Evolutionary conservation across 37 sponge, comb jelly and placozoan species (phyloP), one percentile per base, ranked within the genome.

Genomic region (Cliona cf. orientalis): DNA sequence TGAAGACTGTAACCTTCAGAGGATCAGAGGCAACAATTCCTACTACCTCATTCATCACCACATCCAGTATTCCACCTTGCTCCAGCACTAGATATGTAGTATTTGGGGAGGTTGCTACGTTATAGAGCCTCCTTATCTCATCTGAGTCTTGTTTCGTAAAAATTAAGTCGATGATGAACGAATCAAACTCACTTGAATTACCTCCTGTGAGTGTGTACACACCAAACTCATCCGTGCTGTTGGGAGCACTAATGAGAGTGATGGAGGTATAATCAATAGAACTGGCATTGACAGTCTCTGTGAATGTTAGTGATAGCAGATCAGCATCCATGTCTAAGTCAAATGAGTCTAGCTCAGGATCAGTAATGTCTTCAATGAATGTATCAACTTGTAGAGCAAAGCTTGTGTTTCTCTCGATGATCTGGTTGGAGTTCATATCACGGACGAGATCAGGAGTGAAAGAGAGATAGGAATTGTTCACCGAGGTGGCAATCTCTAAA

Each of bases 271-370:
- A 84, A 2, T 65, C 46, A 49, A 92, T 57, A 1, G 93, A 77
- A 57, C 69, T 58, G 7, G 90, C 90, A 84, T 96, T 84, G 0
- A 96, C 94, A 19, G 96, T 88, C 66, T 96, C 96, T 9, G 90
- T 85, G 79, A 96, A 96, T 21, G 86, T 87, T n/a, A 96, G 41
- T 14, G 67, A 42, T 17, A 96, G 57, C 1, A 61, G 31, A 34
- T 89, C 94, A 41, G 67, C n/a, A 58, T 93, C 69, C 86, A 96
- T 78, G 74, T 96, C 96, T 2, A 92, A 83, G 42, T 84, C 81
- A 66, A 83, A 93, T 12, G 82, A 78, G 28, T 90, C 80, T 2
- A 96, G 73, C 23, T 72, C 74, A 35, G 96, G 96, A 23, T 74
- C 79, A 34, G 81, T 90, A 14, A 63, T 80, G 49, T 96, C 96